Conservation (phyloP, 2,113 vertebrate genomes). For the Zosterops lateralis region DNA sequence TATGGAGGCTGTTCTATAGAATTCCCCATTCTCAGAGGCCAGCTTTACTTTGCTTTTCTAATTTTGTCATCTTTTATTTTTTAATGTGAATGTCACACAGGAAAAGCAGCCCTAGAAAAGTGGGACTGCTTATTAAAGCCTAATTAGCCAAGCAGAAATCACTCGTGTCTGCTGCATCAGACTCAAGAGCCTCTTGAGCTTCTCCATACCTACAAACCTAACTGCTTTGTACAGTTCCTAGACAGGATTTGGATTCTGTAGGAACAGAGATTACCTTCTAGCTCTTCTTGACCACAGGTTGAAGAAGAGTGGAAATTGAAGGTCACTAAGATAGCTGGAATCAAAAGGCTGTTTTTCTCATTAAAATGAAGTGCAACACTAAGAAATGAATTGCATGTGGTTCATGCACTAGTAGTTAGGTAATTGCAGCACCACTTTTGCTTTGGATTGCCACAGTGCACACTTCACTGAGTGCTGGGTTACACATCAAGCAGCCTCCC, state of each 20-base stretch:
- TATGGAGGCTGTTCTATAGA: not conserved
- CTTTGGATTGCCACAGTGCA: not conserved
- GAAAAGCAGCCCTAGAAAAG: not conserved
- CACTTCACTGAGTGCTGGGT: not conserved
- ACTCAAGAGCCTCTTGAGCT: not conserved
- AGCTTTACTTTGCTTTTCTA: not conserved
- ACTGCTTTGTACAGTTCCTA: not conserved
- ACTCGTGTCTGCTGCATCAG: not conserved
- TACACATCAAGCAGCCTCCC: not conserved
- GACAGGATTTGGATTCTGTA: not conserved
- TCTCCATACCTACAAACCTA: not conserved
- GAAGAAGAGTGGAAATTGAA: not conserved
- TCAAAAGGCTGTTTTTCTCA: not conserved
- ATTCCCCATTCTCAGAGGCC: not conserved
- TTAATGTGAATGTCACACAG: not conserved
- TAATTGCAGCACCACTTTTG: conserved; percentile 9
- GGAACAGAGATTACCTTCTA: not conserved
- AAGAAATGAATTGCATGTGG: not conserved
- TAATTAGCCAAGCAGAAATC: not conserved
- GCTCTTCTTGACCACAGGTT: not conserved
- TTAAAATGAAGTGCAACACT: not conserved
- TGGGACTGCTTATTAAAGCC: not conserved
- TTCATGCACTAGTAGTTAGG: not conserved
- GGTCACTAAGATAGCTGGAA: not conserved
- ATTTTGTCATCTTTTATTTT: not conserved